These are phyloP conservation scores for Spongilla lacustris DNA, from an alignment of 37 sponge, comb jelly and placozoan species.

Conservation along the genomic window DNA sequence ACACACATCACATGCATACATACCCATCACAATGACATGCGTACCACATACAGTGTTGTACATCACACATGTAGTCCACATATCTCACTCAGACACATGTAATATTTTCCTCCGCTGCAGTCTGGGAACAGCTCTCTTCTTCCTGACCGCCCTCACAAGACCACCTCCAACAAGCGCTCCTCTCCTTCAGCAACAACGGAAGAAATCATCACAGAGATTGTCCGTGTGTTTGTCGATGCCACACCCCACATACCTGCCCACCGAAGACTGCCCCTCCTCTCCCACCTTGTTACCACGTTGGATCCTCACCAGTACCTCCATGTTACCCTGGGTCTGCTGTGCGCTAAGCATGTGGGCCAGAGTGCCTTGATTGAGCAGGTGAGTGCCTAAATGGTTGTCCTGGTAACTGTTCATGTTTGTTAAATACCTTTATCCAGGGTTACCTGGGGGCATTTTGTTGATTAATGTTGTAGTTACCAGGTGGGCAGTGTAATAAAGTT, in stretches of 20 bases:
- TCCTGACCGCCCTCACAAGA: neutral
- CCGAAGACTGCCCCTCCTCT: slow-evolving; percentile 77
- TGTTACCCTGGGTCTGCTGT: slow-evolving; percentile 58
- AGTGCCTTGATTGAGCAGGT: slow-evolving; percentile 24
- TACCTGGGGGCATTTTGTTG: too few species aligned
- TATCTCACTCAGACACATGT: neutral
- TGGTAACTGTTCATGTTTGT: neutral
- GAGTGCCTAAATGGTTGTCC: neutral
- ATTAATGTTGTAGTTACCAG: too few species aligned
- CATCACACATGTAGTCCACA: too few species aligned
- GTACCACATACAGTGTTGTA: too few species aligned
- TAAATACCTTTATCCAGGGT: too few species aligned
- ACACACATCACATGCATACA: slow-evolving; percentile 10
- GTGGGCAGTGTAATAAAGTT: too few species aligned
- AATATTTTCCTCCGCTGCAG: neutral
- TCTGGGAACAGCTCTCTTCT: neutral
- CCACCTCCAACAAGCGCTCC: neutral
- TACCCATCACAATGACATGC: too few species aligned
- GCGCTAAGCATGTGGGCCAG: slow-evolving; percentile 45
- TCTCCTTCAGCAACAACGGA: slow-evolving; percentile 27
- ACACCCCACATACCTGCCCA: slow-evolving; percentile 93
- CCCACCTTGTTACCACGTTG: slow-evolving; percentile 74
- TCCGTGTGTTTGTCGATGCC: slow-evolving; percentile 94
- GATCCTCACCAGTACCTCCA: slow-evolving; percentile 70
- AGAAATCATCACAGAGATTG: slow-evolving; percentile 58